Evolutionary conservation across 2,888 invertebrate species (phyloP).

Genomic region (Athrips mouffetella): DNA sequence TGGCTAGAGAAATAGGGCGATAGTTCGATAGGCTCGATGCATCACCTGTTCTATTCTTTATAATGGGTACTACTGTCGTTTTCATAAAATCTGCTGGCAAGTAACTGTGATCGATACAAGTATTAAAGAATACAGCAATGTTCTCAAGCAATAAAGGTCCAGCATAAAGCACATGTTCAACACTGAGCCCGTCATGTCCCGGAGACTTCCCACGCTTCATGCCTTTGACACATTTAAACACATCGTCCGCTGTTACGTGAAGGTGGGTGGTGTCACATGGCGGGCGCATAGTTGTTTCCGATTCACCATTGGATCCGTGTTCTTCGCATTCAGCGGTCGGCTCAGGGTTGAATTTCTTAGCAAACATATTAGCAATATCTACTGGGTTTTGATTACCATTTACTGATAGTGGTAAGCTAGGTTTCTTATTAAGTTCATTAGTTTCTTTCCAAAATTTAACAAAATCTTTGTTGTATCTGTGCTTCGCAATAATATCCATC

Average conservation of each 20-base stretch:
- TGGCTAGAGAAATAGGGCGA: conserved; percentile 3
- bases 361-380: background rate
- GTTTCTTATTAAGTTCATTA: too few species aligned
- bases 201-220: conserved; percentile 1
- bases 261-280: background rate
- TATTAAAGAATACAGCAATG: conserved; percentile 1
- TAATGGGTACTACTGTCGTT: background rate
- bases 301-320: background rate
- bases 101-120: background rate
- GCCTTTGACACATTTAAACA: background rate
- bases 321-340: background rate
- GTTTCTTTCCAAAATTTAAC: too few species aligned
- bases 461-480: too few species aligned
- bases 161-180: too few species aligned
- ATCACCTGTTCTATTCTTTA: conserved; percentile 7
- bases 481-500: too few species aligned
- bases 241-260: background rate
- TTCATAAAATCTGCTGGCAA: background rate
- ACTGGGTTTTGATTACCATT: background rate
- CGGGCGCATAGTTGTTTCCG: too few species aligned
- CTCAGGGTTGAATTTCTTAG: background rate
- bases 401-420: background rate
- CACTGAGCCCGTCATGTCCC: conserved; percentile 4
- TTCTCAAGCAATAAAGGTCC: background rate
- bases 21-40: background rate